phyloP scores from a whole-genome alignment of 2,113 vertebrate species.

The Ceyx margarethae region DNA sequence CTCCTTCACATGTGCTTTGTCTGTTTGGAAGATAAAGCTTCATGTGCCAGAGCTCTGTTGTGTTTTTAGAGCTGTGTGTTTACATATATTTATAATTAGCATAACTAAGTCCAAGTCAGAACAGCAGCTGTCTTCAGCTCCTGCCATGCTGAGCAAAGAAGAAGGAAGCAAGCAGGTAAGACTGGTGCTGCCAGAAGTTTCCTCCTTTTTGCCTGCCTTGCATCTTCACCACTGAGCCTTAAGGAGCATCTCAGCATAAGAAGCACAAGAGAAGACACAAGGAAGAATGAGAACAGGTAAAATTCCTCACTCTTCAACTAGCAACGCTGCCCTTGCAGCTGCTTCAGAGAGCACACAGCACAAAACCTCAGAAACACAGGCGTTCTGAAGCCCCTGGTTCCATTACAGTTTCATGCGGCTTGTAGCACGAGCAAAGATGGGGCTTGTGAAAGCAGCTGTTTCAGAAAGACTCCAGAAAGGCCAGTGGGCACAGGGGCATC shows the following conservation, averaged over 20 bases:
- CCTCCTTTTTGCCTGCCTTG: background rate
- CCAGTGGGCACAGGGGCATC: background rate
- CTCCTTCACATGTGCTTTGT: background rate
- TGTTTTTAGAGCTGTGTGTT: background rate
- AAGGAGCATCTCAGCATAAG: background rate
- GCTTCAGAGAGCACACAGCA: background rate
- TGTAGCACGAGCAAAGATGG: background rate
- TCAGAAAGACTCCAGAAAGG: background rate
- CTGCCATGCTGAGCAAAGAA: background rate
- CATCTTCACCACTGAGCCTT: background rate
- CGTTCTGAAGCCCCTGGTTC: background rate
- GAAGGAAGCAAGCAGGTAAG: background rate
- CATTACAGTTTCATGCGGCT: background rate
- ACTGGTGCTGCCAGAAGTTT: background rate
- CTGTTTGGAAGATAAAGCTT: background rate
- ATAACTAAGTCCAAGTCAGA: background rate
- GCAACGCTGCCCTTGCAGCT: background rate
- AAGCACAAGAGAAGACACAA: background rate
- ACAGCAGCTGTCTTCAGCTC: background rate
- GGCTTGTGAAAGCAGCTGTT: background rate
- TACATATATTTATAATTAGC: background rate
- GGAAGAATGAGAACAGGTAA: background rate
- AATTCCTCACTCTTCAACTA: background rate
- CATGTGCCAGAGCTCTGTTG: background rate
- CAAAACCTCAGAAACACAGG: fast-evolving